Evolutionary conservation across 1,140 invertebrate species (phyloP).

Genomic region (Pseudobourletiella spinata): DNA sequence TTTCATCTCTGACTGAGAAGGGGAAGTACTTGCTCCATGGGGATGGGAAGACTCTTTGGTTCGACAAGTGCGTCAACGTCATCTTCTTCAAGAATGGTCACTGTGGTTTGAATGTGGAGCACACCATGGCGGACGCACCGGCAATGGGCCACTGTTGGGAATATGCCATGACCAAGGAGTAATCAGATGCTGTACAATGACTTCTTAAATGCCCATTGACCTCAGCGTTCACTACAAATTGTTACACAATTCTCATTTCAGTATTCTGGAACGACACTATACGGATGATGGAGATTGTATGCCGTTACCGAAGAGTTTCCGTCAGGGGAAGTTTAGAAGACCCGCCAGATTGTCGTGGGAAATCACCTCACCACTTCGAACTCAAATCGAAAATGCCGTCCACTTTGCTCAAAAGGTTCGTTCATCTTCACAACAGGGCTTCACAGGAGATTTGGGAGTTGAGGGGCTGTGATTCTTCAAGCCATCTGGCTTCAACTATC

Average conservation of each 20-base stretch:
- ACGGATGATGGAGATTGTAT: constrained; percentile 41
- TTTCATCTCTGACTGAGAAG: constrained; percentile 40
- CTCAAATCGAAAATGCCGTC: constrained; percentile 37
- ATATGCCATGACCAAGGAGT: constrained; percentile 47
- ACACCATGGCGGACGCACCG: constrained; percentile 47
- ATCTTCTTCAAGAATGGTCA: constrained; percentile 44
- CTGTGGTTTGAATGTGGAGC: constrained; percentile 51
- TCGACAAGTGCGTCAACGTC: constrained; percentile 46
- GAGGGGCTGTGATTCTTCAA: no score
- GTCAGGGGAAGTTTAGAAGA: constrained; percentile 37
- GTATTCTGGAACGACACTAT: constrained; percentile 41
- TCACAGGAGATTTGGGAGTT: no score
- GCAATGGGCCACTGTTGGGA: constrained; percentile 50
- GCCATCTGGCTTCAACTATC: no score
- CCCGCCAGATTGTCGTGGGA: constrained; percentile 40
- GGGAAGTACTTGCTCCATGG: constrained; percentile 44
- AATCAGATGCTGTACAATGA: no score
- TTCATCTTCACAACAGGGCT: no score
- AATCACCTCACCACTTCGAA: constrained; percentile 36
- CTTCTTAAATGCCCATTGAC: not conserved
- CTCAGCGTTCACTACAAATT: not conserved
- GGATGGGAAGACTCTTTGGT: constrained; percentile 44
- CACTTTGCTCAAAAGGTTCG: constrained; percentile 39
- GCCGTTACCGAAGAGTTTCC: constrained; percentile 39
- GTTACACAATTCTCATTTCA: constrained; percentile 18